Conservation (phyloP, 2,113 vertebrate genomes). For the Galemys pyrenaicus region DNA sequence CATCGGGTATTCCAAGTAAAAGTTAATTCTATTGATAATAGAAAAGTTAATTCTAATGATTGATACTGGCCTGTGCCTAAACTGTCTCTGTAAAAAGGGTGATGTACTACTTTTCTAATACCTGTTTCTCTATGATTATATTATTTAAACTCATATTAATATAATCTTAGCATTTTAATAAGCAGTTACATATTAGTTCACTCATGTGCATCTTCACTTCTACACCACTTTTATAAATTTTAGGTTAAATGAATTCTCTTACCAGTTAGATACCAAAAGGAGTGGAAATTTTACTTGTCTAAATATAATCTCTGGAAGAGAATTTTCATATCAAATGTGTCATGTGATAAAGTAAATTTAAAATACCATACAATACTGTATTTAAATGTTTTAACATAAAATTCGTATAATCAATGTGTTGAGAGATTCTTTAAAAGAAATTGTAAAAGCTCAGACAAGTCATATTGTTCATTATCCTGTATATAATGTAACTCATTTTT, state of each 20-base stretch:
- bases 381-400: constrained; percentile 39
- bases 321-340: constrained; percentile 24
- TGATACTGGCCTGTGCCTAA: constrained; percentile 56
- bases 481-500: background rate
- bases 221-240: constrained; percentile 71
- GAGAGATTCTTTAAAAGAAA: background rate
- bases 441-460: background rate
- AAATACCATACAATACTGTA: background rate
- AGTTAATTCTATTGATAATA: no score
- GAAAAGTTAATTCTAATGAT: constrained; percentile 77
- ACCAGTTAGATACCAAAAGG: constrained; percentile 66
- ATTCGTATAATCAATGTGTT: constrained; percentile 11
- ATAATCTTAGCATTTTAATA: constrained; percentile 69
- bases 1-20: constrained; percentile 72
- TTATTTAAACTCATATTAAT: constrained; percentile 50
- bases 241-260: constrained; percentile 66
- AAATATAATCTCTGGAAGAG: background rate
- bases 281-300: background rate
- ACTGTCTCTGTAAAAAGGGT: constrained; percentile 73
- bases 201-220: constrained; percentile 53
- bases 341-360: background rate
- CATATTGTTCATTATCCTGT: background rate
- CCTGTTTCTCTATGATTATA: constrained; percentile 73
- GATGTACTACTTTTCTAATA: constrained; percentile 52
- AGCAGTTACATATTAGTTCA: constrained; percentile 69